These are phyloP conservation scores for Mycteria americana DNA, from an alignment of 2,797 vertebrate species.

Conservation along the genomic window DNA sequence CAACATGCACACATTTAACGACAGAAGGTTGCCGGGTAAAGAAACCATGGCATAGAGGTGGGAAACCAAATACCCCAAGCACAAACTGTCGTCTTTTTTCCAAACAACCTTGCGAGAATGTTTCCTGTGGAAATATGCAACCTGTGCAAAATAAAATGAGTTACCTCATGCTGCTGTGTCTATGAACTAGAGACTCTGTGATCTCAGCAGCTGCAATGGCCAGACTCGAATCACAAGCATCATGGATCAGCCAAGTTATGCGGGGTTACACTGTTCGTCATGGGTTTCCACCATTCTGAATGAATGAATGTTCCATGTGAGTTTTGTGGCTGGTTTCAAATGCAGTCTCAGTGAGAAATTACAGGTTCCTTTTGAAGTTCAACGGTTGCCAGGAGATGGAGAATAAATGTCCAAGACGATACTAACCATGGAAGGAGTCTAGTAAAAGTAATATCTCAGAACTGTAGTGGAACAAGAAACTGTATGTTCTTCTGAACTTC, in stretches of 20 bases:
- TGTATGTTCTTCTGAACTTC: slow-evolving; percentile 57
- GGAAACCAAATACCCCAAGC: slow-evolving; percentile 79
- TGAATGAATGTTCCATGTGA: slow-evolving; percentile 76
- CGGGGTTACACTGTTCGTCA: slow-evolving; percentile 78
- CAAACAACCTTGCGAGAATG: slow-evolving; percentile 91
- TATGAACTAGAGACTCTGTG: slow-evolving; percentile 86
- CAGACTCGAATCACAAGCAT: slow-evolving; percentile 80
- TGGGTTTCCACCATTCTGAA: slow-evolving; percentile 80
- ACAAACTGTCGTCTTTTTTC: slow-evolving; percentile 83
- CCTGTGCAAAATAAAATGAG: slow-evolving; percentile 93
- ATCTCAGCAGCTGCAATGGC: slow-evolving; percentile 78
- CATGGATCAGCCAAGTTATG: slow-evolving; percentile 76
- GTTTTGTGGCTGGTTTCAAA: slow-evolving; percentile 81
- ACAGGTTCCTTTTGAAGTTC: slow-evolving; percentile 74
- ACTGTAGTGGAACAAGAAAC: slow-evolving; percentile 64
- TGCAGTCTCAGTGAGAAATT: slow-evolving; percentile 76
- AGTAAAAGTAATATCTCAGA: slow-evolving; percentile 54
- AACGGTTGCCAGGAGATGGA: slow-evolving; percentile 66
- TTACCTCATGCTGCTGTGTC: slow-evolving; percentile 92
- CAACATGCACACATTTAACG: slow-evolving; percentile 99
- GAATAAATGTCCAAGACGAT: slow-evolving; percentile 23
- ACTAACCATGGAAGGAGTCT: slow-evolving; percentile 61
- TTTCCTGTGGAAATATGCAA: slow-evolving; percentile 99
- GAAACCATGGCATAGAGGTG: slow-evolving; percentile 97
- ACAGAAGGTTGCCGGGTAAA: slow-evolving; percentile 99